These are phyloP conservation scores for Ranitomeya imitator DNA, from an alignment of 2,113 vertebrate genomes.

Conservation along the genomic window DNA sequence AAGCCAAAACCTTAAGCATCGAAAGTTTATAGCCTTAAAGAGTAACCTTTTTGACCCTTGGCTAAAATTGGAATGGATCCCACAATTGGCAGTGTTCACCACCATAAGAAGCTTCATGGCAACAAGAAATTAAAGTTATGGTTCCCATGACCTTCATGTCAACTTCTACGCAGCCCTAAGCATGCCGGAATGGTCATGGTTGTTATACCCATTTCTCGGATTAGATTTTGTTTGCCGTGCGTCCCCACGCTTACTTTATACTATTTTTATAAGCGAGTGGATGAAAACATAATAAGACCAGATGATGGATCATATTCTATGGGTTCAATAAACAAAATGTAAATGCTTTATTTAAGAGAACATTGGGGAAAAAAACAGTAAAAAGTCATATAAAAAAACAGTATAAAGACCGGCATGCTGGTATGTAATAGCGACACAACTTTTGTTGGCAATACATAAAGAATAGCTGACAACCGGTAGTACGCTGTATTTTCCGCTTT, in stretches of 20 bases:
- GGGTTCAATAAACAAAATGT: slow-evolving; percentile 16
- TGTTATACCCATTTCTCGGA: too few relatives aligned
- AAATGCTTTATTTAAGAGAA: slow-evolving; percentile 24
- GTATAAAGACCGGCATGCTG: neutral
- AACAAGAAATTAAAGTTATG: too few relatives aligned
- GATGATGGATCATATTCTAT: slow-evolving; percentile 18
- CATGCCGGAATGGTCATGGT: too few relatives aligned
- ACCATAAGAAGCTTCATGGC: too few relatives aligned
- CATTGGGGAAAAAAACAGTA: neutral
- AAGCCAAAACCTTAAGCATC: too few relatives aligned
- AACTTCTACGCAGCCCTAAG: too few relatives aligned
- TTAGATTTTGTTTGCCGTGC: neutral
- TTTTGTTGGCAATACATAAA: neutral
- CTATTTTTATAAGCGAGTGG: neutral
- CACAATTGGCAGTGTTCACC: too few relatives aligned
- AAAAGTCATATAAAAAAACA: neutral
- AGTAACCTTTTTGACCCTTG: too few relatives aligned
- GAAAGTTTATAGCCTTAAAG: too few relatives aligned
- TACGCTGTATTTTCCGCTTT: neutral
- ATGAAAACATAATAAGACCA: neutral
- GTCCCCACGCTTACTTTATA: neutral
- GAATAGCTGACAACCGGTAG: neutral
- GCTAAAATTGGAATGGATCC: too few relatives aligned
- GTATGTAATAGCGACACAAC: neutral
- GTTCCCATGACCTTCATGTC: too few relatives aligned